Evolutionary conservation across 2,113 vertebrate genomes (phyloP).

Genomic region (Eulemur macaco): DNA sequence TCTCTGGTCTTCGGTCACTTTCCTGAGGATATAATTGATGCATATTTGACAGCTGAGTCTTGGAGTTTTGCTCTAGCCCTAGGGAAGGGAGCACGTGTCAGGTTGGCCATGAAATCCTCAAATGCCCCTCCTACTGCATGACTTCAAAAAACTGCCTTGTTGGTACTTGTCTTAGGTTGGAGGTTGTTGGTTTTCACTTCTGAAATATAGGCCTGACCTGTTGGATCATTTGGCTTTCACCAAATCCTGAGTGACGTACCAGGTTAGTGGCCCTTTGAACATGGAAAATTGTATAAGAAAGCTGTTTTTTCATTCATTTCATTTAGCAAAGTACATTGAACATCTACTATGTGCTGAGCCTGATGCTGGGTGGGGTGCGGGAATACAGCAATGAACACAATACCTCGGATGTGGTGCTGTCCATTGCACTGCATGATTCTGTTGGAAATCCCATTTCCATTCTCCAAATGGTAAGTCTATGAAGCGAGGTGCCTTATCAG

Average conservation of each 20-base stretch:
- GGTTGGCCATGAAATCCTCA: background rate
- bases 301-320: background rate
- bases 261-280: background rate
- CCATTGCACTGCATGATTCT: background rate
- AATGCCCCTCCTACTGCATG: background rate
- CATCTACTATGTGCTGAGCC: background rate
- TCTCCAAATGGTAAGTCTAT: background rate
- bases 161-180: background rate
- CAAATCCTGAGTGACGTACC: background rate
- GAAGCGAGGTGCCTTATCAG: background rate
- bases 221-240: background rate
- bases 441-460: background rate
- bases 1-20: background rate
- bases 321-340: background rate
- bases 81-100: background rate
- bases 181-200: background rate
- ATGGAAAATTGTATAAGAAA: background rate
- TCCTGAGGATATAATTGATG: background rate
- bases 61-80: background rate
- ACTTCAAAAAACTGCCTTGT: background rate
- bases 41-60: background rate
- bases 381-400: background rate
- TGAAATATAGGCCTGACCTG: background rate
- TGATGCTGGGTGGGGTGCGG: background rate
- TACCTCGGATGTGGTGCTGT: accelerated